Evolutionary conservation across 2,113 vertebrate species (phyloP).

Genomic region (Microcebus murinus): DNA sequence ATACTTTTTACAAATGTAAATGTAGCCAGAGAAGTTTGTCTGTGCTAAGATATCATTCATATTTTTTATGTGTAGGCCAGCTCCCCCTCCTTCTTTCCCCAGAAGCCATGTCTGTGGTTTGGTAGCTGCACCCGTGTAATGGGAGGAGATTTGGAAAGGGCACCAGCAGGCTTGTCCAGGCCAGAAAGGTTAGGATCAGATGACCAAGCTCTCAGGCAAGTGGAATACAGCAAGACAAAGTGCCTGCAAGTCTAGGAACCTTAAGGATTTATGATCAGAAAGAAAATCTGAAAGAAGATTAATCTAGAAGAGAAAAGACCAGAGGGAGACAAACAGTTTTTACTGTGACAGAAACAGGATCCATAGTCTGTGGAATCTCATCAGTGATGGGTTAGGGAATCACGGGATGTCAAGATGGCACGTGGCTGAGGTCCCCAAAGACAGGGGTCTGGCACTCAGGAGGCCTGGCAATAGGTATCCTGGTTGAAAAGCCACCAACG

Average conservation of each 20-base stretch:
- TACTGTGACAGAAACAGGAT: neutral
- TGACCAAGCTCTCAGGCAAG: neutral
- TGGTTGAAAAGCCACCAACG: neutral
- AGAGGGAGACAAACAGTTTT: neutral
- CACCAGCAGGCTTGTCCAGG: neutral
- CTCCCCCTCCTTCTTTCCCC: neutral
- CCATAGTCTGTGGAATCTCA: neutral
- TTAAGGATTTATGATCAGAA: neutral
- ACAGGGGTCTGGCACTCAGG: neutral
- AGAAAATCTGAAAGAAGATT: neutral
- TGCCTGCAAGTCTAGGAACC: neutral
- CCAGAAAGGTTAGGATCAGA: neutral
- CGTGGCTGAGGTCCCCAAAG: neutral
- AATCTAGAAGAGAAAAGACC: neutral
- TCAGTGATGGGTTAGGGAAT: neutral
- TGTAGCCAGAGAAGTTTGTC: neutral
- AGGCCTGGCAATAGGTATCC: neutral
- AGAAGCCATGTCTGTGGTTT: neutral
- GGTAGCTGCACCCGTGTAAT: neutral
- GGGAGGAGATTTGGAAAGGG: neutral
- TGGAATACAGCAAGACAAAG: neutral
- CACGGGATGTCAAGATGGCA: neutral
- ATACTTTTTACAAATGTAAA: constrained; percentile 43
- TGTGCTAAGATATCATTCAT: neutral
- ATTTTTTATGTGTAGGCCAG: neutral